Conservation (phyloP, 2,888 invertebrate species). For the Arenicola marina region DNA sequence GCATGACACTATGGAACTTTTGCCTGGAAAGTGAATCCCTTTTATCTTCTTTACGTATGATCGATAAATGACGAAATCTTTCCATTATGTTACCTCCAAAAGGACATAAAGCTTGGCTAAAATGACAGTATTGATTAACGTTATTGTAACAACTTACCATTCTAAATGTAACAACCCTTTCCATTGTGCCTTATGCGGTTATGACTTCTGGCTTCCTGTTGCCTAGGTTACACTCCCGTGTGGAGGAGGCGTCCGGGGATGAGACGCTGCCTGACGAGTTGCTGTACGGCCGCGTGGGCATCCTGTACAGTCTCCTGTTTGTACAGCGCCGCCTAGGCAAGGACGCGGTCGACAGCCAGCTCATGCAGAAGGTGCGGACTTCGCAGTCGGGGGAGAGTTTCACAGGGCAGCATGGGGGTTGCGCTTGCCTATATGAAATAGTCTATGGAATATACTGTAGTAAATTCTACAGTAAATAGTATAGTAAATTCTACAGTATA, state of each 20-base stretch:
- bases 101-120: background rate
- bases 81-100: too few relatives aligned
- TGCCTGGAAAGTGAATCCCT: too few relatives aligned
- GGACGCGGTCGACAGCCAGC: constrained; percentile 66
- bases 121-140: background rate
- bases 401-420: too few relatives aligned
- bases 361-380: background rate
- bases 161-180: background rate
- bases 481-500: too few relatives aligned
- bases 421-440: too few relatives aligned
- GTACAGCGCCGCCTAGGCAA: constrained; percentile 71
- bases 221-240: constrained; percentile 68
- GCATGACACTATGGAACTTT: too few relatives aligned
- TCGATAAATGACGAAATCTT: too few relatives aligned
- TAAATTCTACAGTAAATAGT: too few relatives aligned
- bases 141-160: too few relatives aligned
- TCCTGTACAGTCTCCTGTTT: constrained; percentile 77
- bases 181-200: background rate
- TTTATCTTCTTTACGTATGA: too few relatives aligned
- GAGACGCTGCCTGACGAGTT: constrained; percentile 74
- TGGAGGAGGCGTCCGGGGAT: constrained; percentile 65
- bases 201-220: constrained; percentile 1
- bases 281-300: constrained; percentile 83
- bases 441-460: too few relatives aligned
- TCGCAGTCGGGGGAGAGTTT: too few relatives aligned